Base-by-base conservation (phyloP, 2,888 invertebrate genomes). In the Apotomis turbidana region DNA sequence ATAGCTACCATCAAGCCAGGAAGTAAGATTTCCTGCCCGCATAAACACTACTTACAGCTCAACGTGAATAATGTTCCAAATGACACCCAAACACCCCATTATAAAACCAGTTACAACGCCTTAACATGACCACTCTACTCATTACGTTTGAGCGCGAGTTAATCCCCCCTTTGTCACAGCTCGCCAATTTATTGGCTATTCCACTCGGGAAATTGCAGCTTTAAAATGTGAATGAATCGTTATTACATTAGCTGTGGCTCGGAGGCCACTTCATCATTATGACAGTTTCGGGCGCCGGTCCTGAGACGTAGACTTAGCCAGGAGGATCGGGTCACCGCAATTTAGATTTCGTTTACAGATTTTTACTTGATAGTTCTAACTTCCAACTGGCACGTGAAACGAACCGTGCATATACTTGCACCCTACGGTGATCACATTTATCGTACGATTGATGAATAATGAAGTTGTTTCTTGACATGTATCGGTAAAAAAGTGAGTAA, bases 161-260 rank as follows among this genome's bases (percentile, higher is more conserved):
- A 63, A 72, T 72, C 72, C 51, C 58, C 51, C 58, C 52, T 72
- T 68, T 72, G 72, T 72, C 72, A 68, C 51, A 68, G 71, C 57
- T 27, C n/a, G 57, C 61, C 68, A 72, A 72, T 72, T 68, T 68
- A 72, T 72, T 62, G 62, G 68, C 68, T 72, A 72, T 72, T 72
- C 71, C 58, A 68, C 61, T 57, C 62, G 59, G 72, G 72, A 72
- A 72, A 72, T 72, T 59, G 68, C 68, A 68, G 72, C 72, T 68
- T 72, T 72, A 72, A 68, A 72, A 72, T 67, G 63, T 54, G 68
- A 72, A 72, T 68, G 68, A 72, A 63, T 68, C 72, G 68, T 59
- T 68, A 72, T 72, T 63, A 72, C 72, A 72, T 68, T 72, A 72
- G 63, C 68, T 63, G 66, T 60, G 66, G 54, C 57, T 36, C 6